These are phyloP conservation scores for Centropus unirufus DNA, from an alignment of 2,113 vertebrate genomes.

Conservation along the genomic window DNA sequence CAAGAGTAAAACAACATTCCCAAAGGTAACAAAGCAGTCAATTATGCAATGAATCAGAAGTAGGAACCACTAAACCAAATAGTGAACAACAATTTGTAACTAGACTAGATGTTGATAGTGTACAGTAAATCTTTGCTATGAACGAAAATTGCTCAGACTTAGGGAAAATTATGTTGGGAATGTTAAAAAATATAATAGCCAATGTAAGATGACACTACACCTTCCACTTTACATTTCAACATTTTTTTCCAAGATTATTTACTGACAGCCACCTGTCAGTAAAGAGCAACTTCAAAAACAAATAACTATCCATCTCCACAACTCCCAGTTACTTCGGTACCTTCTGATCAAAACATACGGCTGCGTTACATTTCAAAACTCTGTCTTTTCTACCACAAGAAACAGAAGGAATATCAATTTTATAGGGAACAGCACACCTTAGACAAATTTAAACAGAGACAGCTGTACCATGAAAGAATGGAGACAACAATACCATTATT, in stretches of 20 bases:
- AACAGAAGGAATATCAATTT: background rate
- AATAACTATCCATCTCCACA: background rate
- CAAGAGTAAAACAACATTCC: background rate
- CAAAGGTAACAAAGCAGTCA: background rate
- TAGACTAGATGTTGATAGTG: background rate
- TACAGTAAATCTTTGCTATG: background rate
- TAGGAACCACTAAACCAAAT: background rate
- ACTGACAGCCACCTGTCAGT: background rate
- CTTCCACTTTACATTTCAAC: background rate
- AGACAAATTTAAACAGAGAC: background rate
- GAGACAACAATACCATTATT: background rate
- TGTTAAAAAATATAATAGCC: background rate
- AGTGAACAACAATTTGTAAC: background rate
- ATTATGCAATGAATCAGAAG: background rate
- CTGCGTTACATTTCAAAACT: background rate
- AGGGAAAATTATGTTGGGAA: background rate
- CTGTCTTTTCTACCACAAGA: background rate
- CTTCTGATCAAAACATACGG: background rate
- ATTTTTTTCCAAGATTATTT: background rate
- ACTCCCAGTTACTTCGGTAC: background rate
- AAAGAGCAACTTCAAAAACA: slow-evolving; percentile 4
- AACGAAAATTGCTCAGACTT: background rate
- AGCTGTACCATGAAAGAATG: background rate
- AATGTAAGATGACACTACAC: background rate
- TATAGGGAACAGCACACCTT: background rate